Conservation (phyloP, 1,140 invertebrate species). For the Platyscapa corneri region DNA sequence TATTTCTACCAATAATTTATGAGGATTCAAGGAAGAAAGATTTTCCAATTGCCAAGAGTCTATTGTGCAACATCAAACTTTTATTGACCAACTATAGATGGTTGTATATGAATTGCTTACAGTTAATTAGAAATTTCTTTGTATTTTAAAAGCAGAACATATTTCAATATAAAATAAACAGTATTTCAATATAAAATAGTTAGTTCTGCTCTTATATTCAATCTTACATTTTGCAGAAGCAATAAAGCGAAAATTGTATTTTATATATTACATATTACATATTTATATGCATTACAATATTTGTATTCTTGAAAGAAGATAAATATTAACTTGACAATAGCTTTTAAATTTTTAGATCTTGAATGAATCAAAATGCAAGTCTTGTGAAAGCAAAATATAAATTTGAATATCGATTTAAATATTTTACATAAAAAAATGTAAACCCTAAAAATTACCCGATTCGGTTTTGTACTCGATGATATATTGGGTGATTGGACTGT, state of each 20-base stretch:
- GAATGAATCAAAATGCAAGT: too few relatives aligned
- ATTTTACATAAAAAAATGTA: neutral
- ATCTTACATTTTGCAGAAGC: too few relatives aligned
- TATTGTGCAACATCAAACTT: slow-evolving; percentile 21
- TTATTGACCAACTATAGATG: slow-evolving; percentile 30
- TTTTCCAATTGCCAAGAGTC: neutral
- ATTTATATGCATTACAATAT: neutral
- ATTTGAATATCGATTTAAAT: neutral
- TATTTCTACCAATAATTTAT: slow-evolving; percentile 28
- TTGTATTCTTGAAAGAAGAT: neutral
- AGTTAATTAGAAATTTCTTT: neutral
- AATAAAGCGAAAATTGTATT: too few relatives aligned
- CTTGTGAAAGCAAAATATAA: neutral
- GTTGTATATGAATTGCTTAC: neutral
- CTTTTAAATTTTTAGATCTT: neutral
- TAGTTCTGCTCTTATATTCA: too few relatives aligned
- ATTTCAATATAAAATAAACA: too few relatives aligned
- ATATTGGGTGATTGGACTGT: slow-evolving; percentile 90
- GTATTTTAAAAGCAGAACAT: too few relatives aligned
- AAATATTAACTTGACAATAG: neutral
- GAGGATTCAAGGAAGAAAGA: neutral
- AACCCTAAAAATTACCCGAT: slow-evolving; percentile 77
- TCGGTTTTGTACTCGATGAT: slow-evolving; percentile 90
- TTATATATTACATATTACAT: too few relatives aligned
- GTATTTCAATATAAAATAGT: too few relatives aligned